Percentiles rank a stretch among this genome's conserved stretches.
phyloP scores from a whole-genome alignment of 92 coral and sea anemone genomes.

The Epizoanthus illoricatus region DNA sequence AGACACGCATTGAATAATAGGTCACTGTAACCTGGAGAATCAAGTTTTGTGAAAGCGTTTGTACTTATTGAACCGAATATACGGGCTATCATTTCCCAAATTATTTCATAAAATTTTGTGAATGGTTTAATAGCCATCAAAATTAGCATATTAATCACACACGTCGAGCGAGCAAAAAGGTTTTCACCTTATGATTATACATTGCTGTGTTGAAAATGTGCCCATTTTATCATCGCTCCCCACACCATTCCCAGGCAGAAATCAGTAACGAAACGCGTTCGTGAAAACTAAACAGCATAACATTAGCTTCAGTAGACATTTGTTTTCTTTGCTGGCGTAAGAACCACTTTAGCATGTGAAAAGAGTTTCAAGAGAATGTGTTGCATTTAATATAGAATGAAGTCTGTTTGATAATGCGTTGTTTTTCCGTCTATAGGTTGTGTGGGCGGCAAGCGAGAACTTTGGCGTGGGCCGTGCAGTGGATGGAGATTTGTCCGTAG shows the following conservation, averaged over 20 bases:
- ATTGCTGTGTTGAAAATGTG: not conserved
- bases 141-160: conserved; percentile 7
- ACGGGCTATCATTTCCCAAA: not conserved
- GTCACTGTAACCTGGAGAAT: not conserved
- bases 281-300: conserved; percentile 1
- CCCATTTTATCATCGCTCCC: not conserved
- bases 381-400: not conserved
- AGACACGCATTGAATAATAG: not conserved
- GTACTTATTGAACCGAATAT: not conserved
- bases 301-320: not conserved
- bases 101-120: not conserved
- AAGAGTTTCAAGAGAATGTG: not conserved
- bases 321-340: not conserved
- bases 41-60: not conserved
- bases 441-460: conserved; percentile 89
- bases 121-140: not conserved
- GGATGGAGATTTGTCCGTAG: conserved; percentile 82
- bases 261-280: not conserved
- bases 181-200: not conserved
- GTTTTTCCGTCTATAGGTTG: conserved; percentile 53
- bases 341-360: not conserved
- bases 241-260: not conserved
- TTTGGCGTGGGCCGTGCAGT: conserved; percentile 93
- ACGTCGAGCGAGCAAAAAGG: not conserved
- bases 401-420: not conserved